Evolutionary conservation across 2,888 invertebrate genomes (phyloP).

Genomic region (Amaurobius ferox): DNA sequence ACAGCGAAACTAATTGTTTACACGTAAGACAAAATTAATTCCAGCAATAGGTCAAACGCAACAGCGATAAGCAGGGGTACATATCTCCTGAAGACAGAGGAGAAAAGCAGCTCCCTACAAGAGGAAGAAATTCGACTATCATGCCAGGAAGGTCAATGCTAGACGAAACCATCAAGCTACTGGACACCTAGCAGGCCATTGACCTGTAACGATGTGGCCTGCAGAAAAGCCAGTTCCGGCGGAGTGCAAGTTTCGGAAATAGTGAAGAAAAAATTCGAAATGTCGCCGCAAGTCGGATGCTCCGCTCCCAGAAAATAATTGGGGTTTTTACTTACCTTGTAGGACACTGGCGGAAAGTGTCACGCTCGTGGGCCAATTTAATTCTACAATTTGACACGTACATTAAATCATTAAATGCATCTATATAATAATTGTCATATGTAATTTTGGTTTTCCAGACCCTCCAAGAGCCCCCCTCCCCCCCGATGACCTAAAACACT

Average conservation of each 20-base stretch:
- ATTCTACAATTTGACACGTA: no score
- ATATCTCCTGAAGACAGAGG: neutral
- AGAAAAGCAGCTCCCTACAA: neutral
- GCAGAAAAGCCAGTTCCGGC: slow-evolving; percentile 9
- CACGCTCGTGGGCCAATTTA: no score
- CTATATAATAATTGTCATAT: no score
- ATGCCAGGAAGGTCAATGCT: slow-evolving; percentile 12
- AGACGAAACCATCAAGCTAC: neutral
- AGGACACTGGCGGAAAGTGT: no score
- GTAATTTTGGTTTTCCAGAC: no score
- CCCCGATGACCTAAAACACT: no score
- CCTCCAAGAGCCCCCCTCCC: no score
- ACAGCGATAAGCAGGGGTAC: neutral
- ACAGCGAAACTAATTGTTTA: neutral
- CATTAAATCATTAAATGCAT: no score
- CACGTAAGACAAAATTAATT: neutral
- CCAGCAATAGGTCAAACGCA: neutral
- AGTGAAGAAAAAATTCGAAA: neutral
- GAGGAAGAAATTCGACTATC: slow-evolving; percentile 14
- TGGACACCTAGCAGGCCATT: neutral
- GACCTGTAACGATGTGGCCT: slow-evolving; percentile 12
- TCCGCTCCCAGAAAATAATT: no score
- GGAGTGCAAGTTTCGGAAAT: slow-evolving; percentile 9
- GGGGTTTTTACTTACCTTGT: no score
- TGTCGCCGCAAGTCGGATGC: neutral